Conservation (phyloP, 2,888 invertebrate species). For the Acronicta alni region DNA sequence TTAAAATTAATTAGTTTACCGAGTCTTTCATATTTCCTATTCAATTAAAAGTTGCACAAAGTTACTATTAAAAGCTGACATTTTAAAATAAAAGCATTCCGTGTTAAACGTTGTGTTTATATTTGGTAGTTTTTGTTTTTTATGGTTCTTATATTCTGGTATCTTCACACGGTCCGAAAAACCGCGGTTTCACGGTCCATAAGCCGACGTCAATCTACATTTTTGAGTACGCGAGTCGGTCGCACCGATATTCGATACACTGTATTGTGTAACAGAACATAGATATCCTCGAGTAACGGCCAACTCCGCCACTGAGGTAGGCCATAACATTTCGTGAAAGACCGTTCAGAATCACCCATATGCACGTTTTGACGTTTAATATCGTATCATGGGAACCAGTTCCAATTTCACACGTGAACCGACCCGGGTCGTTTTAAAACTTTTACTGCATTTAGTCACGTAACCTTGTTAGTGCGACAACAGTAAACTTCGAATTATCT, state of each 20-base stretch:
- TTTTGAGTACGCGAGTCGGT: conserved; percentile 65
- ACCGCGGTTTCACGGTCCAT: conserved; percentile 79
- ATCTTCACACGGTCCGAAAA: conserved; percentile 61
- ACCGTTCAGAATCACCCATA: conserved; percentile 66
- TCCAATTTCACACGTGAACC: conserved; percentile 76
- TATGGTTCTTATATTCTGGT: conserved; percentile 37
- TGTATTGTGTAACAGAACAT: conserved; percentile 69
- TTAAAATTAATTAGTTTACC: conserved; percentile 44
- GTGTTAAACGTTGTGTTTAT: conserved; percentile 22
- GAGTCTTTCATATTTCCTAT: conserved; percentile 43
- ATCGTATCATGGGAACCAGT: conserved; percentile 76
- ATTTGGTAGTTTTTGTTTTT: conserved; percentile 24
- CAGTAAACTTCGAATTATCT: conserved; percentile 54
- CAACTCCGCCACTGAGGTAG: conserved; percentile 79
- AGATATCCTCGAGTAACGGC: conserved; percentile 74
- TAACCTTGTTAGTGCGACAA: conserved; percentile 60
- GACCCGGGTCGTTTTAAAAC: conserved; percentile 60
- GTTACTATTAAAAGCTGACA: conserved; percentile 30
- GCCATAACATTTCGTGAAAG: conserved; percentile 75
- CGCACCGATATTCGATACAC: conserved; percentile 75
- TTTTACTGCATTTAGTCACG: conserved; percentile 71
- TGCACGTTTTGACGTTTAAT: conserved; percentile 72
- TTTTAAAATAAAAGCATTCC: conserved; percentile 28
- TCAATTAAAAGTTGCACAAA: conserved; percentile 49
- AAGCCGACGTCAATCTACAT: conserved; percentile 71